phyloP scores from a whole-genome alignment of 1,140 invertebrate genomes.

The Temnothorax nylanderi region DNA sequence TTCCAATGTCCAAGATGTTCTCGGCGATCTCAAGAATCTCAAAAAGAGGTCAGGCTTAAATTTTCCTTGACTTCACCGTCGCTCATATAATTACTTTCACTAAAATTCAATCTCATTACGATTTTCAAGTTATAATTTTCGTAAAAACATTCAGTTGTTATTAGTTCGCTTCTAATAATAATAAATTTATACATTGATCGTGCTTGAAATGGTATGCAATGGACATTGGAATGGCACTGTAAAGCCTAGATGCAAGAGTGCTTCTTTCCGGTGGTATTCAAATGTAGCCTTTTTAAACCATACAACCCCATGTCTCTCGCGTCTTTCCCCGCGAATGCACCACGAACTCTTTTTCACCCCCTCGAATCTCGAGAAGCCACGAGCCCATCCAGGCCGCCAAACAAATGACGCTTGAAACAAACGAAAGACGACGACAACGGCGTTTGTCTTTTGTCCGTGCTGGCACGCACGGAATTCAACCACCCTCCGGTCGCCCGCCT shows the following conservation, averaged over 20 bases:
- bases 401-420: slow-evolving; percentile 86
- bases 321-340: slow-evolving; percentile 73
- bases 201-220: slow-evolving; percentile 31
- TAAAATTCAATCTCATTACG: background rate
- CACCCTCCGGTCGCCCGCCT: background rate
- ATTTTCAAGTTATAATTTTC: background rate
- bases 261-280: slow-evolving; percentile 79
- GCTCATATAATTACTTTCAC: background rate
- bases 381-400: slow-evolving; percentile 73
- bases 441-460: slow-evolving; percentile 83
- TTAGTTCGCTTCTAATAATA: background rate
- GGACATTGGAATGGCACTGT: slow-evolving; percentile 24
- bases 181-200: slow-evolving; percentile 46
- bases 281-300: slow-evolving; percentile 81
- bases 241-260: slow-evolving; percentile 79
- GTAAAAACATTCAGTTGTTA: background rate
- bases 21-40: background rate
- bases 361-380: slow-evolving; percentile 44
- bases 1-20: slow-evolving; percentile 15
- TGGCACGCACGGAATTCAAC: slow-evolving; percentile 81
- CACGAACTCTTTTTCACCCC: slow-evolving; percentile 17
- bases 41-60: background rate
- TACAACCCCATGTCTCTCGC: slow-evolving; percentile 79
- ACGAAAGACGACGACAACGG: slow-evolving; percentile 81
- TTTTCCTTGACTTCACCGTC: background rate